Evolutionary conservation across 2,797 vertebrate genomes (phyloP), one percentile per base, ranked within the genome.

Genomic region (Xiphorhynchus erythropygius): DNA sequence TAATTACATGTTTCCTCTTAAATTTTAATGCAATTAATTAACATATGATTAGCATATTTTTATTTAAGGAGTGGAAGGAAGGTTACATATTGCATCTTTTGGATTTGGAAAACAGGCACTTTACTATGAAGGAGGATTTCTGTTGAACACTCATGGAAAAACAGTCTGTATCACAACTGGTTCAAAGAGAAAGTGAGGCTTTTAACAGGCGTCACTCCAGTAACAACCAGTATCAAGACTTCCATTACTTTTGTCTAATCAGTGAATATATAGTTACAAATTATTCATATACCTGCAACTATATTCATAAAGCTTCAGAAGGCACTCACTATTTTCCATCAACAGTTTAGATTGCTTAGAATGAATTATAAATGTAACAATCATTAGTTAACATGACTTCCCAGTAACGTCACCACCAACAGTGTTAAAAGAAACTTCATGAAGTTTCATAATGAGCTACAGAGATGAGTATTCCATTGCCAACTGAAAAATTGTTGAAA

Each of bases 11-110:
- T 84, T 93, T 92, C 71, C 60, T 85, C 56, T 77, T 90, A 71
- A 77, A 87, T 94, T 89, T 92, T 96, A 85, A 89, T 92, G 46
- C 25, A 68, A 76, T 90, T 92, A 89, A 91, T 92, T 87, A 90
- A 75, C 64, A 89, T 83, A 50, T 28, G 11, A 83, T 92, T 87
- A 89, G 18, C 62, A 91, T 78, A 77, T 33, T 75, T 75, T 77
- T 13, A 76, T 82, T 91, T 83, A 41, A 84, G 73, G 49, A 73
- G 49, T 55, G 30, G 44, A 92, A 86, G 65, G 35, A 78, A 32
- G 7, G 39, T 77, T 83, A 67, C 0, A 2, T 25, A 70, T 56
- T 70, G 30, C 78, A 86, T 28, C n/a, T 65, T 81, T 69, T 65
- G 47, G 23, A 53, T 74, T 79, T 55, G 18, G 50, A 92, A 42